Conservation (phyloP, 2,113 vertebrate genomes). For the Cyphomyrus discorhynchus region DNA sequence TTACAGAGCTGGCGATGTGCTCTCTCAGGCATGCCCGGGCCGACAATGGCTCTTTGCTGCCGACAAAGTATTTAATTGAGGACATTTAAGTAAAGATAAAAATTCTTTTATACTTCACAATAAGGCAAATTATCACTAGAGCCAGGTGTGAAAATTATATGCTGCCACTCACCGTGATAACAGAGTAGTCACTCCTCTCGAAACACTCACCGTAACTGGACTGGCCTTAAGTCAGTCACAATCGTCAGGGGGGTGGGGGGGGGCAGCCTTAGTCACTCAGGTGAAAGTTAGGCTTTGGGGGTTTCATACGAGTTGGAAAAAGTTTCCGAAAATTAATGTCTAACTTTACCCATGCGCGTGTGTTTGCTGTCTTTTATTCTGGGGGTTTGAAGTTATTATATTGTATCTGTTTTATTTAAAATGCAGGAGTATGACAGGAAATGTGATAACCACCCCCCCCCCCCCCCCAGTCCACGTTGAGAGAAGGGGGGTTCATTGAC, state of each 20-base stretch:
- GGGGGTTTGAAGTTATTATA: neutral
- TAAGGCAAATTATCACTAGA: slow-evolving; percentile 48
- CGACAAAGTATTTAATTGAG: slow-evolving; percentile 26
- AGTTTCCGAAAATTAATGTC: neutral
- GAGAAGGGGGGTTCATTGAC: neutral
- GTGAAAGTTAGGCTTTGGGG: neutral
- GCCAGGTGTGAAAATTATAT: slow-evolving; percentile 48
- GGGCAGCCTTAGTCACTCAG: slow-evolving; percentile 12
- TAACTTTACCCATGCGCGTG: neutral
- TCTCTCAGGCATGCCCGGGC: slow-evolving; percentile 28
- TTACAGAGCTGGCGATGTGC: neutral
- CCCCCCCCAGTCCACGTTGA: neutral
- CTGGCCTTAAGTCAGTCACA: slow-evolving; percentile 39
- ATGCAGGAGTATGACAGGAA: neutral
- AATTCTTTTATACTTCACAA: slow-evolving; percentile 42
- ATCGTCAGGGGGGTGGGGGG: slow-evolving; percentile 16
- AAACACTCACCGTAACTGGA: slow-evolving; percentile 39
- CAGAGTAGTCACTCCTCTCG: slow-evolving; percentile 46
- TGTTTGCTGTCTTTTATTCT: neutral
- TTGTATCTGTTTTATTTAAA: neutral
- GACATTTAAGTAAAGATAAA: slow-evolving; percentile 21
- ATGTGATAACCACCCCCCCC: neutral
- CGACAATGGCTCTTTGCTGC: slow-evolving; percentile 29
- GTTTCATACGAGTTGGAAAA: neutral
- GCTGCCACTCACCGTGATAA: slow-evolving; percentile 47